Base-by-base conservation (phyloP, 2,888 invertebrate species). In the Orgyia antiqua region DNA sequence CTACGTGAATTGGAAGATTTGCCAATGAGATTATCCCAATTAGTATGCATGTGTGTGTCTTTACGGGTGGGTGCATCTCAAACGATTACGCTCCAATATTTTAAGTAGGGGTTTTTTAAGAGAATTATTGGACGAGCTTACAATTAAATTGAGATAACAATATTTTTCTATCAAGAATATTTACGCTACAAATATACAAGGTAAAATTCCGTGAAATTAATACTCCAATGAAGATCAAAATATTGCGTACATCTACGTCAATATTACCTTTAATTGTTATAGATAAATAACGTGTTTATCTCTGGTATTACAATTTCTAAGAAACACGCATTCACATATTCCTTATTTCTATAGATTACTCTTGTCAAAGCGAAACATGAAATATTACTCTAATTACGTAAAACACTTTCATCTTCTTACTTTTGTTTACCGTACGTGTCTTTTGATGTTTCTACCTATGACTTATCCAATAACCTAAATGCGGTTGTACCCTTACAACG, bases 401-500 rank as follows among this genome's bases (percentile, higher is more conserved):
- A 36, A 50, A 59, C 62, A 70, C 68, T 69, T 72, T 64, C 74
- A 61, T 61, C 45, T 23, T 59, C 65, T 44, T 57, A 49, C 58
- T 68, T 70, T 77, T 82, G 78, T 79, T 75, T 77, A 63, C 45
- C 30, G 20, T 27, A 23, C 49, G 47, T 45, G 29, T 36, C 64
- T 58, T 79, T 83, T 83, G 84, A 84, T 82, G 76, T 82, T 65
- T 63, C 37, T 45, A 42, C 39, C 49, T 48, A 49, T 48, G 72
- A 67, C 71, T 83, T 79, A 84, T 80, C 82, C 79, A 83, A 83
- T 83, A 80, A 75, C 45, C 70, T 68, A 77, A 80, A 80, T 80
- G 80, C 71, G 39, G 35, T 42, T 38, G 42, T 45, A 44, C 53
- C 53, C 46, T 31, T 55, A 45, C 33, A 31, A 27, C 34, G 17